Base-by-base conservation (phyloP, 1,140 invertebrate species). In the Steinernema khuongi region DNA sequence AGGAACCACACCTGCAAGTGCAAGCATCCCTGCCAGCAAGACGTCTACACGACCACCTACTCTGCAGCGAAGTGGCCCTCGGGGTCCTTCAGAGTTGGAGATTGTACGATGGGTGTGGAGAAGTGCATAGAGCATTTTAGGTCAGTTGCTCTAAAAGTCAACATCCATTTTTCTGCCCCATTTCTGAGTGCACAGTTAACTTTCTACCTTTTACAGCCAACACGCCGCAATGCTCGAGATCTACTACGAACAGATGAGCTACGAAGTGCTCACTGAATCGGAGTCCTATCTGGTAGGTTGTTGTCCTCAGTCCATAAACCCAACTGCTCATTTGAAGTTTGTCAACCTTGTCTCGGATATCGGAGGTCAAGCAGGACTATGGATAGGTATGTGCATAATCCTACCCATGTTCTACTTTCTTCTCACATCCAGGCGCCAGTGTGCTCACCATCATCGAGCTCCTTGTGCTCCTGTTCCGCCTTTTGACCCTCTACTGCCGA, bases 171-270 rank as follows among this genome's bases (percentile, higher is more conserved):
- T 74, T 32, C 22, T 22, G 60, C 7, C 30, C 26, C 68, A 26
- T 43, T 68, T n/a, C 17, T 17, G n/a, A 68, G 17, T 26, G n/a
- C 18, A 17, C 67, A 17, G 17, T 68, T 17, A 19, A 68, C n/a
- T 19, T 19, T 43, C 31, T n/a, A 68, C 17, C 17, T 68, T 30
- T 72, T 74, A 70, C 68, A 78, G 76, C 7, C 68, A 79, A 30
- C 72, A 79, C 31, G 76, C 77, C 17, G 75, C 77, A 14, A 80
- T 84, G 81, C 50, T 84, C 17, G 83, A 84, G 76, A 81, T 84
- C 31, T 84, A 85, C 66, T 84, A 84, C 67, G 83, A 84, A 70
- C 83, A 85, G 68, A 85, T 85, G 83, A 81, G 75, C 36, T 84
- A 79, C 44, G 83, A 84, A 79, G 70, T 79, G 30, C 67, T 84